These are phyloP conservation scores for Danio tinwini DNA, from an alignment of 2,797 vertebrate genomes.

Conservation along the genomic window DNA sequence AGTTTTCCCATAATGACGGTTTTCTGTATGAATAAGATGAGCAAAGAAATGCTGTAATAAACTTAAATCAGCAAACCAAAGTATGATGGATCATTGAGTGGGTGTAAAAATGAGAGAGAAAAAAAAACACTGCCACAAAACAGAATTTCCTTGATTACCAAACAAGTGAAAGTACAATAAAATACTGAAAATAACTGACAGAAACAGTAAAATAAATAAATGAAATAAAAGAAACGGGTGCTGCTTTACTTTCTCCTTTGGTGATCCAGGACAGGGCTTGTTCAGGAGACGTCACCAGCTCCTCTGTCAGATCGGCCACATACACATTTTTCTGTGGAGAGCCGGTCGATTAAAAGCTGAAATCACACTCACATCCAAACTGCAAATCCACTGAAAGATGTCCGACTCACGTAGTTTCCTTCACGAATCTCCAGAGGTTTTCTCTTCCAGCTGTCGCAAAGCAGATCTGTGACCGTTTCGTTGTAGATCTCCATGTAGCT, in stretches of 20 bases:
- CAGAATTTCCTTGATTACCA: too few species aligned
- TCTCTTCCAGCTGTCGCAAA: conserved; percentile 89
- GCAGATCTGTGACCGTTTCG: conserved; percentile 91
- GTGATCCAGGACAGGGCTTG: conserved; percentile 91
- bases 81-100: too few species aligned
- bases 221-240: too few species aligned
- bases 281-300: conserved; percentile 86
- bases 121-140: too few species aligned
- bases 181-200: background rate
- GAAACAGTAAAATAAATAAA: too few species aligned
- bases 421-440: conserved; percentile 93
- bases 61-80: too few species aligned
- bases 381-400: background rate
- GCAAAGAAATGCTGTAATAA: background rate
- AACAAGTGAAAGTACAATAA: background rate
- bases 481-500: conserved; percentile 99
- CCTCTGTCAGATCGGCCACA: conserved; percentile 92
- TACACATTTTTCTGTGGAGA: conserved; percentile 87
- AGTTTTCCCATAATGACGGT: conserved; percentile 92
- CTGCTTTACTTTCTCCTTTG: conserved; percentile 92
- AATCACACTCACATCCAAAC: background rate
- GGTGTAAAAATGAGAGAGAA: too few species aligned
- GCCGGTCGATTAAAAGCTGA: background rate
- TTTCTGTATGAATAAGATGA: conserved; percentile 75
- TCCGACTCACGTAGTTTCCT: conserved; percentile 85